Percentiles rank a stretch among this genome's conserved stretches.
Conservation (phyloP, 2,888 invertebrate species). For the Eupelmus urozonus region DNA sequence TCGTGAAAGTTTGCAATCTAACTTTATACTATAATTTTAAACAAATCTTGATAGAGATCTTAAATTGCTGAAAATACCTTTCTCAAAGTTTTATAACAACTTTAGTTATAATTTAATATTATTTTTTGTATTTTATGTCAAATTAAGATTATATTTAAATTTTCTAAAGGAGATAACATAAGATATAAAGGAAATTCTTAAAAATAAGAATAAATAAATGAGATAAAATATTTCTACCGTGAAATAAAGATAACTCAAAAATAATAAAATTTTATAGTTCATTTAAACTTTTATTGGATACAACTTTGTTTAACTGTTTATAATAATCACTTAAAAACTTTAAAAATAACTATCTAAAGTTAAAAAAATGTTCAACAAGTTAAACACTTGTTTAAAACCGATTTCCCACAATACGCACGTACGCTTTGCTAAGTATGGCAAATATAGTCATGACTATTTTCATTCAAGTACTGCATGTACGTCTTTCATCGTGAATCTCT, state of each 20-base stretch:
- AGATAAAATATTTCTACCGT: too few species aligned
- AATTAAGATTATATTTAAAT: neutral
- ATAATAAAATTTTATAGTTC: too few species aligned
- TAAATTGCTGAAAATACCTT: neutral
- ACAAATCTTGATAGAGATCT: neutral
- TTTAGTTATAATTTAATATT: neutral
- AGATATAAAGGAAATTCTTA: too few species aligned
- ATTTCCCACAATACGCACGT: slow-evolving; percentile 5
- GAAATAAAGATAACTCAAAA: too few species aligned
- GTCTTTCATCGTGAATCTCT: slow-evolving; percentile 1
- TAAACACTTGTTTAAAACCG: too few species aligned
- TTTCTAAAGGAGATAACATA: too few species aligned
- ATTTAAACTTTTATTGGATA: too few species aligned
- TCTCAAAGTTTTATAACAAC: neutral
- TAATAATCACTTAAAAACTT: neutral
- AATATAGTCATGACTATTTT: slow-evolving; percentile 34
- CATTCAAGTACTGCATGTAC: slow-evolving; percentile 10
- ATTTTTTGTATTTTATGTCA: neutral
- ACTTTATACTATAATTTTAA: slow-evolving; percentile 23
- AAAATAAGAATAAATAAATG: too few species aligned
- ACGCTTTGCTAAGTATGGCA: neutral
- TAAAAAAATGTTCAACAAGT: too few species aligned
- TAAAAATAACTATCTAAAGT: too few species aligned
- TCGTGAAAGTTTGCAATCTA: slow-evolving; percentile 13
- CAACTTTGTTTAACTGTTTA: too few species aligned